Conservation (phyloP, 2,888 invertebrate species). For the Tipula vernalis region DNA sequence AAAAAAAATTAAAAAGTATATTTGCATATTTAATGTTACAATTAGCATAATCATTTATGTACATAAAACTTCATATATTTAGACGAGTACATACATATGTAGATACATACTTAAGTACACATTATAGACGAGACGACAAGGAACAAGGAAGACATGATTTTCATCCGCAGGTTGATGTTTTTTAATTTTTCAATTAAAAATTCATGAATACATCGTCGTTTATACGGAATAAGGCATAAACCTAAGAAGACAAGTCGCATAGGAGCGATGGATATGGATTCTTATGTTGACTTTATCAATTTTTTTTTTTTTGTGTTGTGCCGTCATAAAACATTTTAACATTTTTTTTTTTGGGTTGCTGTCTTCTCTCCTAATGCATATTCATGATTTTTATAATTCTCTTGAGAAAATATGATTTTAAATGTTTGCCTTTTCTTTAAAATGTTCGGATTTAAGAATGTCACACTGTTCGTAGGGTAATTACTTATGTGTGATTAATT, state of each 20-base stretch:
- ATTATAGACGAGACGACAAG: background rate
- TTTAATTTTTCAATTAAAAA: background rate
- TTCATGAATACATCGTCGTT: background rate
- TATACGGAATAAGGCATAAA: background rate
- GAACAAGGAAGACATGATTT: background rate
- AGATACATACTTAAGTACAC: background rate
- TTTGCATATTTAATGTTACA: background rate
- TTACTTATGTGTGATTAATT: no score
- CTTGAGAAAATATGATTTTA: background rate
- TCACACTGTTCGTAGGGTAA: background rate
- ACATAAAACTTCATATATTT: background rate
- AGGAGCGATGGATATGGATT: background rate
- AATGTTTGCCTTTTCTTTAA: background rate
- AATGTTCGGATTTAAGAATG: background rate
- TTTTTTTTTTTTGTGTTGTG: background rate
- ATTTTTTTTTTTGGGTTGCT: background rate
- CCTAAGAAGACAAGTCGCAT: background rate
- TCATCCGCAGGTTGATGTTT: background rate
- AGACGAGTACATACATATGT: background rate
- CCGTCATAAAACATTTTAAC: background rate
- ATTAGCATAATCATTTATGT: constrained; percentile 4
- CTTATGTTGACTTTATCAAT: background rate
- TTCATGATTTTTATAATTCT: background rate
- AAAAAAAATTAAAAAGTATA: background rate
- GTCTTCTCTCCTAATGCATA: background rate